Base-by-base conservation (phyloP, 35 echinoderm and acorn worm species). In the Apostichopus californicus region DNA sequence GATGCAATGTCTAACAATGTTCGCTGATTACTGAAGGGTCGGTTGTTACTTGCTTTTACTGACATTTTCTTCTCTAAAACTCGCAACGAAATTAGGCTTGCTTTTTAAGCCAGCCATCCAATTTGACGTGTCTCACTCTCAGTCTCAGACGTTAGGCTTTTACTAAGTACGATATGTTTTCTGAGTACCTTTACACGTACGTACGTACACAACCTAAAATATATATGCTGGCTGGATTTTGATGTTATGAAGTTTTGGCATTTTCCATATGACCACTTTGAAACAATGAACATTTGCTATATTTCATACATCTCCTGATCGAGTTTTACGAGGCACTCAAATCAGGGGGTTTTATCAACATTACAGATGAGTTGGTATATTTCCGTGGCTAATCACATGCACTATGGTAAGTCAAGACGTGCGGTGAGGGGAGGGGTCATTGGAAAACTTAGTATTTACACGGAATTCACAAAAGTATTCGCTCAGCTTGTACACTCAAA, bases 1-100 rank as follows among this genome's bases (percentile, higher is more conserved):
- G 80, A 83, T 8, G 80, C 80, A 12, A 83, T 83, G 55, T 83
- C 80, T 83, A 83, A 53, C 55, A 83, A 56, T 56, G 80, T 83
- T 55, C 80, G 46, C 55, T 55, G 80, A 55, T 83, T 83, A 53
- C 52, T 55, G 52, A 83, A 46, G 25, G 9, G 34, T 18, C 46
- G 46, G 55, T 55, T 83, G 55, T 53, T 83, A 56, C 52, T 83
- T 53, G 55, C 80, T 83, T 83, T 83, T 18, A 83, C 80, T 56
- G 80, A 83, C 80, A 83, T 83, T 12, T 46, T 83, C 55, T 56
- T 83, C 80, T 54, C 55, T n/a, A 54, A 57, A 83, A 53, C 52
- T 34, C 12, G 8, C 10, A 53, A 56, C 78, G 10, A 46, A 25
- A 1, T 9, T 55, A 55, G 55, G 26, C 46, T 83, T 83, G 34